Conservation (phyloP, 1,140 invertebrate genomes). For the Eumeta japonica region DNA sequence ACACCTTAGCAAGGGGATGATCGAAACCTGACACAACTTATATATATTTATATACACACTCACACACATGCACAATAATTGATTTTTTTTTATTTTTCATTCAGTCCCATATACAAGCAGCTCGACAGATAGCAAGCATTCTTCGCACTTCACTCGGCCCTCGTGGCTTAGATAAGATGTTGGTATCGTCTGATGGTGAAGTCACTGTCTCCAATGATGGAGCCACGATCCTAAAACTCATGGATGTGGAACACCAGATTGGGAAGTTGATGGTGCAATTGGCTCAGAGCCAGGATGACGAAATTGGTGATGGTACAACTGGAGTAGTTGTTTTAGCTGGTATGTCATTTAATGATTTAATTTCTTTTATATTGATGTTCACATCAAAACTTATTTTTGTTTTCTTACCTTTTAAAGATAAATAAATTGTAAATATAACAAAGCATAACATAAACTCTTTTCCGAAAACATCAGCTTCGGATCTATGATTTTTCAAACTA, state of each 20-base stretch:
- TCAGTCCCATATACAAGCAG: slow-evolving; percentile 96
- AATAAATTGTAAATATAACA: too few relatives aligned
- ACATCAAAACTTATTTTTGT: too few relatives aligned
- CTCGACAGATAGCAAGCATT: slow-evolving; percentile 84
- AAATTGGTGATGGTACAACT: slow-evolving; percentile 99
- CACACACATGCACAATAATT: not conserved
- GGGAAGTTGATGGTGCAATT: slow-evolving; percentile 98
- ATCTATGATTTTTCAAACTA: too few relatives aligned
- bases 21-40: too few relatives aligned
- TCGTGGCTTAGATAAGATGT: slow-evolving; percentile 94
- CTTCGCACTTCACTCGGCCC: slow-evolving; percentile 94
- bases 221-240: slow-evolving; percentile 97
- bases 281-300: slow-evolving; percentile 98
- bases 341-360: slow-evolving; percentile 17
- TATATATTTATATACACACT: too few relatives aligned
- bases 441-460: slow-evolving; percentile 3
- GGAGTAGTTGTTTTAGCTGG: slow-evolving; percentile 87
- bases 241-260: slow-evolving; percentile 99
- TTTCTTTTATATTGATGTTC: too few relatives aligned
- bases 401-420: too few relatives aligned
- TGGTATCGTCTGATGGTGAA: slow-evolving; percentile 97
- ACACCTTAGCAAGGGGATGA: too few relatives aligned
- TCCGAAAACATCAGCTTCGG: not conserved
- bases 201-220: slow-evolving; percentile 99
- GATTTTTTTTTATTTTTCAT: slow-evolving; percentile 14